Percentiles rank a stretch among this genome's conserved stretches.
phyloP scores from a whole-genome alignment of 2,113 vertebrate genomes.

The Microtus ochrogaster region DNA sequence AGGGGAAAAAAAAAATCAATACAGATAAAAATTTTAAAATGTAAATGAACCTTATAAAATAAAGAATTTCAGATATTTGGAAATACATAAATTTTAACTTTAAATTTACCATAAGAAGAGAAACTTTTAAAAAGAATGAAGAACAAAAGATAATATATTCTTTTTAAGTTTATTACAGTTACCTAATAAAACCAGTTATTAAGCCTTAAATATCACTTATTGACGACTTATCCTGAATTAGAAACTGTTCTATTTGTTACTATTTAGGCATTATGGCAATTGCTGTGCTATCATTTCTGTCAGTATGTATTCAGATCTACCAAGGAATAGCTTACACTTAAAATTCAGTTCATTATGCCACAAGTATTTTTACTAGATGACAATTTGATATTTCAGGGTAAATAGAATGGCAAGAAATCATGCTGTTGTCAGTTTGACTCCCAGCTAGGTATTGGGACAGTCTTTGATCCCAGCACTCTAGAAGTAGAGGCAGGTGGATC shows the following conservation, averaged over 20 bases:
- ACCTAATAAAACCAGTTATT: slow-evolving; percentile 1
- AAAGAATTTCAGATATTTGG: not conserved
- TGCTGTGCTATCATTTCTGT: not conserved
- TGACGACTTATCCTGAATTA: not conserved
- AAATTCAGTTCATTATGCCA: not conserved
- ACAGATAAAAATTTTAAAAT: not conserved
- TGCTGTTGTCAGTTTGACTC: no score
- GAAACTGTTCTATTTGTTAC: not conserved
- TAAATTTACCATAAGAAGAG: not conserved
- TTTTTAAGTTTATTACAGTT: not conserved
- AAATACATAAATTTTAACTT: not conserved
- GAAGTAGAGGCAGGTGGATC: not conserved
- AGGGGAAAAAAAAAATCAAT: not conserved
- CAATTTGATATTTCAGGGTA: not conserved
- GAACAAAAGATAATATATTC: not conserved
- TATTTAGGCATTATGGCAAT: no score
- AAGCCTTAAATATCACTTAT: not conserved
- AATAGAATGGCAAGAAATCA: not conserved
- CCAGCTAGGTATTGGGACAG: no score
- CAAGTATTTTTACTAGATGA: not conserved
- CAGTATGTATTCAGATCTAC: not conserved
- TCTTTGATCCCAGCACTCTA: not conserved
- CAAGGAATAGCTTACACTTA: not conserved
- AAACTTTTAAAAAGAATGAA: not conserved
- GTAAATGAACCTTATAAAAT: not conserved